A percentile compares a stretch with the other conserved stretches of the same genome.
Evolutionary conservation across 2,113 vertebrate species (phyloP).

Genomic region (Oreotragus oreotragus): DNA sequence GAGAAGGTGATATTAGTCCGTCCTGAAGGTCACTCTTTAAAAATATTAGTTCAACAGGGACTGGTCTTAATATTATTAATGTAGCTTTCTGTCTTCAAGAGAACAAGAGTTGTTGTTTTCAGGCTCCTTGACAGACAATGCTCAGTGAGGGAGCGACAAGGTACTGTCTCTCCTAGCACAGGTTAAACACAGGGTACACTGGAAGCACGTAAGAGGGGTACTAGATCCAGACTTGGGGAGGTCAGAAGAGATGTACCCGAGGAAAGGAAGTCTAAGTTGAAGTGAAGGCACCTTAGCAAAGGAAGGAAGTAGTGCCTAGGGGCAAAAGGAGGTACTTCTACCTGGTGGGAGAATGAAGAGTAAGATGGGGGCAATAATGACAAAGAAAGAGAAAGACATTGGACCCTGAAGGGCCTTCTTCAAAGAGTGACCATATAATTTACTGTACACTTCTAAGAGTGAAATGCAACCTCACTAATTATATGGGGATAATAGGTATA

Average conservation of each 20-base stretch:
- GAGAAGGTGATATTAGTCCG: neutral
- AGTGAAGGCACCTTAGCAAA: neutral
- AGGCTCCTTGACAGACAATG: neutral
- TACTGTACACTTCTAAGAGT: constrained; percentile 8
- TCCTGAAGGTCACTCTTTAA: neutral
- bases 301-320: neutral
- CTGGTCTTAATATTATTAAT: neutral
- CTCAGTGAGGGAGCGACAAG: neutral
- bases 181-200: neutral
- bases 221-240: neutral
- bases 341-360: neutral
- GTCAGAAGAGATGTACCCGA: neutral
- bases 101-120: neutral
- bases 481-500: neutral
- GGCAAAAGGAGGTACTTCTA: neutral
- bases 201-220: neutral
- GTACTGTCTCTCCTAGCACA: neutral
- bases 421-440: neutral
- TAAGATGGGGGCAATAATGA: neutral
- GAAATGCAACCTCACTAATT: neutral
- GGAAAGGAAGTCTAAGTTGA: neutral
- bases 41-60: neutral
- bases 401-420: neutral
- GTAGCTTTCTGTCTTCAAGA: neutral
- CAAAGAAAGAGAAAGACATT: neutral